Evolutionary conservation across 2,888 invertebrate genomes (phyloP).

Genomic region (Lasioglossum vierecki): DNA sequence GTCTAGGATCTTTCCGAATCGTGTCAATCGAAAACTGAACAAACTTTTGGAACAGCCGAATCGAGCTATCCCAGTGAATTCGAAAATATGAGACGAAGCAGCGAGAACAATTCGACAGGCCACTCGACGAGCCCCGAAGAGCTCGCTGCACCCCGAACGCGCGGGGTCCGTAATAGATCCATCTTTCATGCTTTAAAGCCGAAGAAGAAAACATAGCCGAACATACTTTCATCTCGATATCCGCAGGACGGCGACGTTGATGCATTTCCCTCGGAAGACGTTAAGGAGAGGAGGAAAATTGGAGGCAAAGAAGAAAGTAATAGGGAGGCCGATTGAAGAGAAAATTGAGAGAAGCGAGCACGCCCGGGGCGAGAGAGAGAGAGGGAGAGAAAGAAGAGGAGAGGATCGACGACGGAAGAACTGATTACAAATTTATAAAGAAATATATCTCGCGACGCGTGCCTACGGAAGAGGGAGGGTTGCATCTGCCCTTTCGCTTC

Average conservation of each 20-base stretch:
- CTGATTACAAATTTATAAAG: constrained; percentile 78
- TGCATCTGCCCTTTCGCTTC: constrained; percentile 63
- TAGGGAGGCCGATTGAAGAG: constrained; percentile 18
- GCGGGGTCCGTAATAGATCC: not conserved
- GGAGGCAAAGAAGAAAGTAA: not conserved
- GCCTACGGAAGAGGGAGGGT: constrained; percentile 13
- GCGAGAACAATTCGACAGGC: not conserved
- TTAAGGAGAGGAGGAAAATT: not conserved
- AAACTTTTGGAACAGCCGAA: not conserved
- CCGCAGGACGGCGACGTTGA: not conserved
- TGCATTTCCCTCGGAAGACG: constrained; percentile 4
- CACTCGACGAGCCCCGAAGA: not conserved
- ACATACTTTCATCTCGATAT: constrained; percentile 15
- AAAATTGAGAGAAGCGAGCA: constrained; percentile 16
- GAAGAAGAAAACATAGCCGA: not conserved
- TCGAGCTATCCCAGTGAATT: not conserved
- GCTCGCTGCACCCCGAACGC: not conserved
- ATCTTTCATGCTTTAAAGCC: not conserved
- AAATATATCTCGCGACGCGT: constrained; percentile 72
- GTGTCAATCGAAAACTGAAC: not conserved
- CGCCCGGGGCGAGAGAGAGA: not conserved
- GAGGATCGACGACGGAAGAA: constrained; percentile 54
- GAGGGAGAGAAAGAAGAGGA: not conserved
- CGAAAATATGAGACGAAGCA: not conserved
- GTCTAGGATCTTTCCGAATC: too few species aligned